Evolutionary conservation across 2,797 vertebrate species (phyloP).

Genomic region (Eremophila alpestris): DNA sequence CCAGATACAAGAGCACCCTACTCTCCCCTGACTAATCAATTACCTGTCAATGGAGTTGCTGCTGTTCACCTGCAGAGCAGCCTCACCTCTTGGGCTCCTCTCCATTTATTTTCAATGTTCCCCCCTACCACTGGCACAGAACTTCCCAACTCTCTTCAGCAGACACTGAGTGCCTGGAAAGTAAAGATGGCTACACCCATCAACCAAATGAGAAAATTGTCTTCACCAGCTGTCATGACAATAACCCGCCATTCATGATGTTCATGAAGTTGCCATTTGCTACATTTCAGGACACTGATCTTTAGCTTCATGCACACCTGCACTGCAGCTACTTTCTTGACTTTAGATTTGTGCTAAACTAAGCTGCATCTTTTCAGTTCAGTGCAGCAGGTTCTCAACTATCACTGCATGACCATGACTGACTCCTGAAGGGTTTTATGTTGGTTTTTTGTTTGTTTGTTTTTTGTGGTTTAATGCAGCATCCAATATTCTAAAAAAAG

Average conservation of each 20-base stretch:
- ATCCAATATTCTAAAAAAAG: no score
- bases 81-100: not conserved
- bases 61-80: not conserved
- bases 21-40: not conserved
- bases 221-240: not conserved
- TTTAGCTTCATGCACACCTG: not conserved
- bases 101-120: not conserved
- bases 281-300: not conserved
- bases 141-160: not conserved
- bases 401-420: not conserved
- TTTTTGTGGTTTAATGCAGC: not conserved
- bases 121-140: not conserved
- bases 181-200: not conserved
- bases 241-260: not conserved
- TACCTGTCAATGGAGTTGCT: accelerated
- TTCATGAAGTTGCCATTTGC: not conserved
- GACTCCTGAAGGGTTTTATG: not conserved
- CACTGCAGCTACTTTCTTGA: not conserved
- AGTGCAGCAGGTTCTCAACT: not conserved
- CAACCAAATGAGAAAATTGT: not conserved
- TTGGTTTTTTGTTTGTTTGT: no score
- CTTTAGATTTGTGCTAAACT: not conserved
- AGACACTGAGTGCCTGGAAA: not conserved
- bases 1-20: not conserved
- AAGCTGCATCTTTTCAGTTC: not conserved